phyloP scores from a whole-genome alignment of 2,888 invertebrate species.

The Cephalotes varians region DNA sequence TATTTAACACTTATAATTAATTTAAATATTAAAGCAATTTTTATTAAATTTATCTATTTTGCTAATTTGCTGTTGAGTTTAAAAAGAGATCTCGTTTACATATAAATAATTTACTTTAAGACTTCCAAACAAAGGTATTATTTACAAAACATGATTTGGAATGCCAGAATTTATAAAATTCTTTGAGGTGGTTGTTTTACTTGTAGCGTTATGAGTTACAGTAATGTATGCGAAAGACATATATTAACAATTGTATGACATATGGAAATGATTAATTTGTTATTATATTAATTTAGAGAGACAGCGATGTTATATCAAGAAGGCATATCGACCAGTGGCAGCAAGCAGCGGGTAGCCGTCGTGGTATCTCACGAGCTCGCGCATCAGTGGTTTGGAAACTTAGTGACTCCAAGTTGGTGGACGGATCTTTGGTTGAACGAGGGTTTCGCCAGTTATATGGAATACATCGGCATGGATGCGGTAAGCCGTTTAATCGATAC shows the following conservation, averaged over 20 bases:
- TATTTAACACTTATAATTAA: not conserved
- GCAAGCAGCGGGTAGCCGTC: conserved; percentile 89
- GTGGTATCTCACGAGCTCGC: conserved; percentile 92
- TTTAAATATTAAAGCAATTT: no score
- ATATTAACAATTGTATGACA: not conserved
- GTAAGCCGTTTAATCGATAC: conserved; percentile 81
- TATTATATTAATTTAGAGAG: conserved; percentile 81
- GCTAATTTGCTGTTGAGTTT: no score
- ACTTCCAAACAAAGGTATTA: no score
- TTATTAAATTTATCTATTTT: no score
- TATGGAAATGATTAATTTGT: not conserved
- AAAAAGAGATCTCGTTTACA: no score
- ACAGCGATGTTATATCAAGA: conserved; percentile 79
- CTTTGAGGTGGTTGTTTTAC: not conserved
- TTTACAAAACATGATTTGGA: not conserved
- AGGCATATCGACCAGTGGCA: conserved; percentile 87
- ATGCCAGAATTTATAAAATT: not conserved
- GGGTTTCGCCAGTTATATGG: conserved; percentile 91
- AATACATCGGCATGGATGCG: conserved; percentile 89
- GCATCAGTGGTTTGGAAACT: conserved; percentile 94
- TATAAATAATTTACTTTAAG: no score
- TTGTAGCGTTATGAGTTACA: not conserved
- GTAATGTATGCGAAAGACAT: not conserved
- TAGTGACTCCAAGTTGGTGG: conserved; percentile 93
- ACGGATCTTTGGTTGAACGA: conserved; percentile 91